Evolutionary conservation across 2,797 vertebrate genomes (phyloP).

Genomic region (Mormyrops boulengeri): DNA sequence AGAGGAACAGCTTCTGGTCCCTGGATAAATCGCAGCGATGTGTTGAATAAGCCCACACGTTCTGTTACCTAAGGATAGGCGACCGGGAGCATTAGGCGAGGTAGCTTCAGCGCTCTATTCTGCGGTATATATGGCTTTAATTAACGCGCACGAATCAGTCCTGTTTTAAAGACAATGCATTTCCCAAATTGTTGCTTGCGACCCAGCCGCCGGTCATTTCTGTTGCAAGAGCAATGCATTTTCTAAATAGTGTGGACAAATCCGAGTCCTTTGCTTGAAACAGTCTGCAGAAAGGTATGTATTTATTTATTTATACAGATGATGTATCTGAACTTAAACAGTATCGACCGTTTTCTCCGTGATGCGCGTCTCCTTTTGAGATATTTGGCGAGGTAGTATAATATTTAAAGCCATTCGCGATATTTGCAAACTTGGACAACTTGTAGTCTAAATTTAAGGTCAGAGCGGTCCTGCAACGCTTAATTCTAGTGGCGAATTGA

Average conservation of each 20-base stretch:
- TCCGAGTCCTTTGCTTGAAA: constrained; percentile 42
- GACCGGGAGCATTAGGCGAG: neutral
- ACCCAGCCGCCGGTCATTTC: neutral
- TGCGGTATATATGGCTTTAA: neutral
- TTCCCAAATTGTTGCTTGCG: neutral
- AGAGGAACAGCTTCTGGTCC: constrained; percentile 25
- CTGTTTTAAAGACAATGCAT: neutral
- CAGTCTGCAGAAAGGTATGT: constrained; percentile 58
- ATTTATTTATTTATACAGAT: constrained; percentile 16
- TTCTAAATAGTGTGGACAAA: constrained; percentile 42
- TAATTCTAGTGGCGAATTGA: neutral
- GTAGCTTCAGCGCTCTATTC: neutral
- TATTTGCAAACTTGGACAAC: constrained; percentile 17
- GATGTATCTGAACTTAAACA: neutral
- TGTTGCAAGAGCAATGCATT: neutral
- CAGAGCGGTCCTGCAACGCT: neutral
- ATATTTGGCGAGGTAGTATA: neutral
- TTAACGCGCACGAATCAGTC: neutral
- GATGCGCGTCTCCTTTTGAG: neutral
- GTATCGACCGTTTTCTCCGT: neutral
- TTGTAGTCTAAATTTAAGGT: constrained; percentile 2
- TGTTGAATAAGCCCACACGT: constrained; percentile 29
- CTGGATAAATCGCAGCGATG: constrained; percentile 42
- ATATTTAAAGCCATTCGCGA: neutral
- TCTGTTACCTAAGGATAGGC: neutral